Evolutionary conservation across 1,140 invertebrate species (phyloP).

Genomic region (Bemisia tabaci): DNA sequence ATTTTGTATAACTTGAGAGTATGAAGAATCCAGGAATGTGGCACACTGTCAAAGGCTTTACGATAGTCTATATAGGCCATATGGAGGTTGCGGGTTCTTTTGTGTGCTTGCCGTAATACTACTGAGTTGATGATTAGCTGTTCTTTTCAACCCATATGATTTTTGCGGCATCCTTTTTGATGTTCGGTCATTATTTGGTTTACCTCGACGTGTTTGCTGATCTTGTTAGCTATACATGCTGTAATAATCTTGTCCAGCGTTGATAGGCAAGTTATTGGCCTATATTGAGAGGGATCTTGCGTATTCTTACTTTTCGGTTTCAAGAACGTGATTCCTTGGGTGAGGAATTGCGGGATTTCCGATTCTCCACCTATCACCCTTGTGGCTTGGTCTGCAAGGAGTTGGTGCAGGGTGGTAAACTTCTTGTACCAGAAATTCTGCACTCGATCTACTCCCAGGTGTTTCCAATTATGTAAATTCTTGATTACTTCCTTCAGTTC

Average conservation of each 20-base stretch:
- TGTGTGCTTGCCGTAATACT: no score
- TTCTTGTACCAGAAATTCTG: constrained; percentile 8
- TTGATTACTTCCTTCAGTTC: background rate
- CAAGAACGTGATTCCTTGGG: background rate
- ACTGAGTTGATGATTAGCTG: no score
- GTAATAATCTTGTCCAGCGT: constrained; percentile 6
- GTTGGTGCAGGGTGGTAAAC: background rate
- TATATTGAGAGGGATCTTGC: background rate
- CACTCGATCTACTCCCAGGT: constrained; percentile 2
- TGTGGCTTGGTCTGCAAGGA: background rate
- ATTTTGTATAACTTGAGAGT: no score
- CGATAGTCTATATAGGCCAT: no score
- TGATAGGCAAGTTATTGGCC: constrained; percentile 4
- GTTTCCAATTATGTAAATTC: constrained; percentile 11
- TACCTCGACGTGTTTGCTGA: no score
- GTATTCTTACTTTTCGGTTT: constrained; percentile 1
- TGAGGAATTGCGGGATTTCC: background rate
- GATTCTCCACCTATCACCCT: background rate
- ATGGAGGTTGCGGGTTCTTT: no score
- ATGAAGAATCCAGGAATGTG: no score
- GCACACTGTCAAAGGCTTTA: no score
- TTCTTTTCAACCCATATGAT: no score
- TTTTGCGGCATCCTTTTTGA: no score
- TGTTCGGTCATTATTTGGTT: no score
- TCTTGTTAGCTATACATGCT: no score